Conservation (phyloP, 1,140 invertebrate genomes). For the Leptoteleia sp. region DNA sequence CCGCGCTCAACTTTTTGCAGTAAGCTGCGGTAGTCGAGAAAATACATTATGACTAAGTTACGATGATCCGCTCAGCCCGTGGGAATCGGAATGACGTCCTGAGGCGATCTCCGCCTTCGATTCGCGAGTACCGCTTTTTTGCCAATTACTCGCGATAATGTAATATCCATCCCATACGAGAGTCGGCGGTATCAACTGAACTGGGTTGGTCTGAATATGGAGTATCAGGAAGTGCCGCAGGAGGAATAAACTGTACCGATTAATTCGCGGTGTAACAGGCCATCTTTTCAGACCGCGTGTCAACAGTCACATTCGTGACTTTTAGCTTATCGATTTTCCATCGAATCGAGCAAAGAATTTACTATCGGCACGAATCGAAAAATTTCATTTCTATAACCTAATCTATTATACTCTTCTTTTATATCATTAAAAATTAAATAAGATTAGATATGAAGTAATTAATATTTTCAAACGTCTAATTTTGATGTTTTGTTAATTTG, state of each 20-base stretch:
- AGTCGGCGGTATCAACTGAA: slow-evolving; percentile 52
- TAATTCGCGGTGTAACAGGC: slow-evolving; percentile 42
- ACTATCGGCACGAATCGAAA: too few species aligned
- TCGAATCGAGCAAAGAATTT: too few species aligned
- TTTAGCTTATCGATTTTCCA: background rate
- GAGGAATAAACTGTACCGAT: slow-evolving; percentile 53
- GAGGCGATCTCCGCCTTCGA: slow-evolving; percentile 68
- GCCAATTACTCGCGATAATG: slow-evolving; percentile 68
- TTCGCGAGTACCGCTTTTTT: slow-evolving; percentile 66
- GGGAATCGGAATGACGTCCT: slow-evolving; percentile 68
- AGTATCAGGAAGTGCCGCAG: slow-evolving; percentile 62
- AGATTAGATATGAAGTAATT: too few species aligned
- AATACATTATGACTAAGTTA: slow-evolving; percentile 65
- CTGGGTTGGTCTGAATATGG: slow-evolving; percentile 61
- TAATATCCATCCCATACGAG: slow-evolving; percentile 64
- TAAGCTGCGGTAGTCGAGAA: slow-evolving; percentile 50
- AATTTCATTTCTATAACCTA: too few species aligned
- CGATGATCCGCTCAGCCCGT: slow-evolving; percentile 63
- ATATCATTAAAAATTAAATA: too few species aligned
- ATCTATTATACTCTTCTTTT: too few species aligned
- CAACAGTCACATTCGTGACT: slow-evolving; percentile 25
- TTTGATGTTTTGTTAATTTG: too few species aligned
- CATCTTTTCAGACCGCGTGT: slow-evolving; percentile 15
- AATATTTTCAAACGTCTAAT: too few species aligned
- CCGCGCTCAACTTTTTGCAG: slow-evolving; percentile 38